phyloP scores from a whole-genome alignment of 2,888 invertebrate genomes.

The Julus scanicus region DNA sequence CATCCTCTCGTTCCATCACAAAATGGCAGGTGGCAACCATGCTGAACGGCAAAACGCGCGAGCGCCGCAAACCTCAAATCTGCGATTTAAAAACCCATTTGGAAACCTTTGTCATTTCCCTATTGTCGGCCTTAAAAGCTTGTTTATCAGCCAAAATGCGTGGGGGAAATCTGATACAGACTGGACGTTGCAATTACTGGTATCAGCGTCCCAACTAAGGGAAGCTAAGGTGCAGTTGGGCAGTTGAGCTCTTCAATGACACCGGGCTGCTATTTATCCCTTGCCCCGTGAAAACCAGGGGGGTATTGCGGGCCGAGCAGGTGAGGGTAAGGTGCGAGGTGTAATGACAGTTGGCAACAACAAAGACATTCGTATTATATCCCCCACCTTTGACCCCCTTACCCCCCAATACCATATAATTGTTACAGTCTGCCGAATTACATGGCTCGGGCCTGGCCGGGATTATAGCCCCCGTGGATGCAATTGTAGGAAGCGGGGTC shows the following conservation, averaged over 20 bases:
- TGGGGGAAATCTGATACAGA: conserved; percentile 7
- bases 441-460: conserved; percentile 20
- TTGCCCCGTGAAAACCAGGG: neutral
- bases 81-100: conserved; percentile 15
- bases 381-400: neutral
- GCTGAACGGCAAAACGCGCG: neutral
- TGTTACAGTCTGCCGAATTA: conserved; percentile 25
- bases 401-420: conserved; percentile 2
- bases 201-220: neutral
- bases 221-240: neutral
- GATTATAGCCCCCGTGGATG: conserved; percentile 1
- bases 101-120: conserved; percentile 7
- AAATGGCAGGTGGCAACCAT: conserved; percentile 22
- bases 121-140: neutral
- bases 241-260: conserved; percentile 12
- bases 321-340: conserved; percentile 15
- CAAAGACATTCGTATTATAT: conserved; percentile 42
- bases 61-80: neutral
- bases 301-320: neutral
- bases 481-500: conserved; percentile 27
- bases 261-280: neutral
- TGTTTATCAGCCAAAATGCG: conserved; percentile 22
- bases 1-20: conserved; percentile 18
- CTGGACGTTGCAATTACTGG: conserved; percentile 1
- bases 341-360: conserved; percentile 48